Percentiles rank a stretch among this genome's conserved stretches.
phyloP scores from a whole-genome alignment of 2,888 invertebrate species.

The Stegophylla sp. region DNA sequence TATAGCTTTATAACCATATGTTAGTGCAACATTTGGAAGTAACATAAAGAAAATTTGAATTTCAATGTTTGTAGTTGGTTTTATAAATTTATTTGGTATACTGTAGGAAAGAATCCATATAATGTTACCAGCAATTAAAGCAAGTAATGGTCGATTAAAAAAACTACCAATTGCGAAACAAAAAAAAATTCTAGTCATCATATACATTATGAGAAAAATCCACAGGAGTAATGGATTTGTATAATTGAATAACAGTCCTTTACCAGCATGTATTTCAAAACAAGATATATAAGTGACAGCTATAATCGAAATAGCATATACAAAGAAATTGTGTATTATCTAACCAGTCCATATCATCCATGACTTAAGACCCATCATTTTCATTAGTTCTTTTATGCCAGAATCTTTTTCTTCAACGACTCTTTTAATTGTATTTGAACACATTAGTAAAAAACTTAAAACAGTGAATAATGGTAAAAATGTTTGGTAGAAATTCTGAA shows the following conservation, averaged over 20 bases:
- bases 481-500: neutral
- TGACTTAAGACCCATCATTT: conserved; percentile 68
- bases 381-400: conserved; percentile 70
- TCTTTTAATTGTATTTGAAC: conserved; percentile 66
- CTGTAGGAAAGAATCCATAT: conserved; percentile 26
- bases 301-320: conserved; percentile 71
- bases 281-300: conserved; percentile 66
- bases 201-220: conserved; percentile 48
- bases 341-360: conserved; percentile 69
- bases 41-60: conserved; percentile 26
- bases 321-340: conserved; percentile 67
- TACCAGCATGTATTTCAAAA: conserved; percentile 60
- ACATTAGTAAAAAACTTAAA: conserved; percentile 58
- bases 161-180: conserved; percentile 41
- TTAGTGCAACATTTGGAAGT: conserved; percentile 34
- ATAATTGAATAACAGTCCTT: conserved; percentile 57
- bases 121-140: conserved; percentile 22
- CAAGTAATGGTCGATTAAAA: conserved; percentile 32
- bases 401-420: conserved; percentile 71
- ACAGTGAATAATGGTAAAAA: conserved; percentile 54
- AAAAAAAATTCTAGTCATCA: conserved; percentile 45
- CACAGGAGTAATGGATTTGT: conserved; percentile 60
- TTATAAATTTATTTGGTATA: neutral
- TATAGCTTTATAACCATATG: neutral
- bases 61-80: neutral